Evolutionary conservation across 2,113 vertebrate genomes (phyloP).

Genomic region (Xiphophorus couchianus): DNA sequence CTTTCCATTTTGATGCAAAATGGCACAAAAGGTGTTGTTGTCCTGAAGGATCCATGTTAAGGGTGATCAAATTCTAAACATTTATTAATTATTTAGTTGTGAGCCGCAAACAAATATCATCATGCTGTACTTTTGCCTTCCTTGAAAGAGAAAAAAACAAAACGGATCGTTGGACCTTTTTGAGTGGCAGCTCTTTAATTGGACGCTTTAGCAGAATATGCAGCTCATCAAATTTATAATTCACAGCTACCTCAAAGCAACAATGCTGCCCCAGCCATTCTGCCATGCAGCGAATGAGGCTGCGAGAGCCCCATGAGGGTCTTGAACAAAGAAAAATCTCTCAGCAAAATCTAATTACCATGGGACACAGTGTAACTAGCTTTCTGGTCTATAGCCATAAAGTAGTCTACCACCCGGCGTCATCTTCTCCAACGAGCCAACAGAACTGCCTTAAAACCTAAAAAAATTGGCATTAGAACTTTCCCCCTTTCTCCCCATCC

Average conservation of each 20-base stretch:
- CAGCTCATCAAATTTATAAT: constrained; percentile 47
- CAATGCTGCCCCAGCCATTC: constrained; percentile 30
- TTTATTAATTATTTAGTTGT: constrained; percentile 39
- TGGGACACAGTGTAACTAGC: neutral
- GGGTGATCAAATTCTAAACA: constrained; percentile 3
- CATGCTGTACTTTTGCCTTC: constrained; percentile 89
- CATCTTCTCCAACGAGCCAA: constrained; percentile 29
- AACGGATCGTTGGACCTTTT: neutral
- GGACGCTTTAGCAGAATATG: constrained; percentile 14
- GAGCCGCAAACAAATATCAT: constrained; percentile 28
- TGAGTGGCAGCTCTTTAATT: constrained; percentile 27
- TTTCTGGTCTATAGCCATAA: constrained; percentile 23
- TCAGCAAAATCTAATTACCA: constrained; percentile 53
- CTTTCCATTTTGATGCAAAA: neutral
- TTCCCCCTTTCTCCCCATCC: neutral
- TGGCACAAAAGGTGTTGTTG: constrained; percentile 42
- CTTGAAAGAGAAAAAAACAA: constrained; percentile 37
- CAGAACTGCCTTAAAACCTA: constrained; percentile 14
- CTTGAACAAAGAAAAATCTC: constrained; percentile 45
- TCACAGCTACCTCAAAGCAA: constrained; percentile 22
- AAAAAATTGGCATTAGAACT: constrained; percentile 27
- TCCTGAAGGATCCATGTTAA: constrained; percentile 56
- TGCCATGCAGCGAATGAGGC: constrained; percentile 7
- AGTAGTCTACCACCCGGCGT: constrained; percentile 26
- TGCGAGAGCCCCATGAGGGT: constrained; percentile 21